Evolutionary conservation across 2,888 invertebrate species (phyloP).

Genomic region (Mystacides longicornis): DNA sequence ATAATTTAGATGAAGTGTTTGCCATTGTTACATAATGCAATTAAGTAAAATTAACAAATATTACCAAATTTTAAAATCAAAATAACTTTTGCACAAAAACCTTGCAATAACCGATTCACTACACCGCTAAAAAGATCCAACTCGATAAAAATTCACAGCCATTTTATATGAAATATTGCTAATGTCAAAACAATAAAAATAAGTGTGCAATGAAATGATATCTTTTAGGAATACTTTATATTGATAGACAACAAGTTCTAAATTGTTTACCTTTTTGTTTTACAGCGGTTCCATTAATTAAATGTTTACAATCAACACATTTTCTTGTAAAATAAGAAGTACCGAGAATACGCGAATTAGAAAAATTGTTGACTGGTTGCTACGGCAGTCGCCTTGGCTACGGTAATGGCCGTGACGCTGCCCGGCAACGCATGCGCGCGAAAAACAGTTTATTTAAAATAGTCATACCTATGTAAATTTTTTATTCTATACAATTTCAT

Average conservation of each 20-base stretch:
- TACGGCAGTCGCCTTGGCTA: conserved; percentile 26
- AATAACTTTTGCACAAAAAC: no score
- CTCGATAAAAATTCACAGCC: conserved; percentile 20
- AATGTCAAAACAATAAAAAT: conserved; percentile 22
- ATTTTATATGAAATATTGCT: conserved; percentile 20
- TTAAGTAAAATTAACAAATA: no score
- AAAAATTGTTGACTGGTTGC: conserved; percentile 26
- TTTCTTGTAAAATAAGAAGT: neutral
- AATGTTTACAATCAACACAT: neutral
- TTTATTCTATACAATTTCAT: no score
- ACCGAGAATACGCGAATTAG: neutral
- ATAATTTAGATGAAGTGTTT: no score
- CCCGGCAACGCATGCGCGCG: conserved; percentile 21
- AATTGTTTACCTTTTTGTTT: neutral
- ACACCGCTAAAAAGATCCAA: no score
- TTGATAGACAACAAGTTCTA: neutral
- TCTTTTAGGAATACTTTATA: neutral
- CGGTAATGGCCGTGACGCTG: conserved; percentile 21
- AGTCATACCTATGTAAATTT: no score
- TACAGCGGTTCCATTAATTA: neutral
- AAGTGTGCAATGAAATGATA: conserved; percentile 6
- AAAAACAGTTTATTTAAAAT: conserved; percentile 12
- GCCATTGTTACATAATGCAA: no score
- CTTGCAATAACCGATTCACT: no score
- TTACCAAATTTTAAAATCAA: no score